These are phyloP conservation scores for Hydropsyche tenuis DNA, from an alignment of 1,140 invertebrate species.

Conservation along the genomic window DNA sequence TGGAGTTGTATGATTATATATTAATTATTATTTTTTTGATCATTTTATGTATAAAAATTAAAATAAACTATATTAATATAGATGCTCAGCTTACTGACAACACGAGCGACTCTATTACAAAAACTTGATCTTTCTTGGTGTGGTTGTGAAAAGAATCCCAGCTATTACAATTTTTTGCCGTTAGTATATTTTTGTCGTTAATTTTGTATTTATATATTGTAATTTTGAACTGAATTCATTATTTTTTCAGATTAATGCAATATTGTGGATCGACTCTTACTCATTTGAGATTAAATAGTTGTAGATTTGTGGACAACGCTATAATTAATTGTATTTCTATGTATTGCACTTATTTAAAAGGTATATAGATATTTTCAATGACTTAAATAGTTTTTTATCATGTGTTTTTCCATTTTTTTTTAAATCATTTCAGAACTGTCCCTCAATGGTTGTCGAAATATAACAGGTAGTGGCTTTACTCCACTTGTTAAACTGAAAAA, in stretches of 20 bases:
- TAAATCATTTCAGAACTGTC: conserved; percentile 67
- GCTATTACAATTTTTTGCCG: conserved; percentile 65
- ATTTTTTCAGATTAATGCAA: conserved; percentile 68
- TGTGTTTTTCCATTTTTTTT: conserved; percentile 34
- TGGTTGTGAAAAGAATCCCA: conserved; percentile 73
- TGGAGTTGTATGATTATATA: conserved; percentile 58
- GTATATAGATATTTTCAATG: conserved; percentile 55
- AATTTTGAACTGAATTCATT: not conserved
- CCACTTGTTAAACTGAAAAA: conserved; percentile 67
- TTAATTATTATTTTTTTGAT: conserved; percentile 34
- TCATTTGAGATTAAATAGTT: conserved; percentile 76
- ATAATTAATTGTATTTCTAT: conserved; percentile 69
- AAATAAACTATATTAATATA: conserved; percentile 53
- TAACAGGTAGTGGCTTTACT: conserved; percentile 64
- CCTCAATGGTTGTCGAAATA: conserved; percentile 65
- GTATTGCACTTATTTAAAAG: conserved; percentile 73
- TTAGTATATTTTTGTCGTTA: conserved; percentile 53
- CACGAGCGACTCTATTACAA: conserved; percentile 73
- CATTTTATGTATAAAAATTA: conserved; percentile 28
- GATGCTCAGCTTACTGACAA: conserved; percentile 64
- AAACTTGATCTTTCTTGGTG: conserved; percentile 89
- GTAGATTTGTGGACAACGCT: conserved; percentile 73
- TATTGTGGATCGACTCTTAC: conserved; percentile 71
- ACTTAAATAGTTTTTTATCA: conserved; percentile 12
- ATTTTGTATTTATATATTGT: conserved; percentile 1